Conservation (phyloP, 2,113 vertebrate genomes). For the Nematolebias whitei region DNA sequence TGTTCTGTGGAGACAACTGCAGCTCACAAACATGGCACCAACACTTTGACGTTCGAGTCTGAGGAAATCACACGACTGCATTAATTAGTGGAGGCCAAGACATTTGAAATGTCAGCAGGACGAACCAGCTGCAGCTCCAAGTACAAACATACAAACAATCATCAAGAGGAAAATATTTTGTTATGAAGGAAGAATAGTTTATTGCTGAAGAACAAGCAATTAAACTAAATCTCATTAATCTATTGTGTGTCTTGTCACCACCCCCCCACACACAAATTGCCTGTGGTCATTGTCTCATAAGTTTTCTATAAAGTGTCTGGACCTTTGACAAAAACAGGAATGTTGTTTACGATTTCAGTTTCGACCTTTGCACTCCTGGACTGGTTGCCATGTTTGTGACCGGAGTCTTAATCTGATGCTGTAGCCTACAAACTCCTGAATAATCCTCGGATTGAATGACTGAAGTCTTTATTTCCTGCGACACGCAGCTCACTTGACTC, state of each 20-base stretch:
- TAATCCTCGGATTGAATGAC: slow-evolving; percentile 24
- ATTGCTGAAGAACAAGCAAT: background rate
- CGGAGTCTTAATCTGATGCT: slow-evolving; percentile 29
- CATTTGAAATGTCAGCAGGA: background rate
- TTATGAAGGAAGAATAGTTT: too few species aligned
- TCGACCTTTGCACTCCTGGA: slow-evolving; percentile 15
- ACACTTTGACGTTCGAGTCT: background rate
- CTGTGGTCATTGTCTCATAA: too few species aligned
- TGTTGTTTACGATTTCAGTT: background rate
- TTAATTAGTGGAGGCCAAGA: too few species aligned
- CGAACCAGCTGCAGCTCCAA: background rate
- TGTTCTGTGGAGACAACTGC: slow-evolving; percentile 12
- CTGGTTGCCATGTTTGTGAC: slow-evolving; percentile 5
- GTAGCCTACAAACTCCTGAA: slow-evolving; percentile 7
- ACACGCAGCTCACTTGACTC: background rate
- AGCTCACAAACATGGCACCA: background rate
- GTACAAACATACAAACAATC: background rate
- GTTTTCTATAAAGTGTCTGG: too few species aligned
- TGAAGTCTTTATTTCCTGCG: background rate
- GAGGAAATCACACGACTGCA: too few species aligned
- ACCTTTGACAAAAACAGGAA: background rate
- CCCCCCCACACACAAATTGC: too few species aligned
- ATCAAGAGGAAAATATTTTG: background rate
- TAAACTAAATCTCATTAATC: background rate
- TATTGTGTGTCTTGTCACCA: too few species aligned